Percentiles rank a stretch among this genome's conserved stretches.
These are phyloP conservation scores for Zaprionus africanus DNA, from an alignment of 1,140 invertebrate genomes.

Conservation along the genomic window DNA sequence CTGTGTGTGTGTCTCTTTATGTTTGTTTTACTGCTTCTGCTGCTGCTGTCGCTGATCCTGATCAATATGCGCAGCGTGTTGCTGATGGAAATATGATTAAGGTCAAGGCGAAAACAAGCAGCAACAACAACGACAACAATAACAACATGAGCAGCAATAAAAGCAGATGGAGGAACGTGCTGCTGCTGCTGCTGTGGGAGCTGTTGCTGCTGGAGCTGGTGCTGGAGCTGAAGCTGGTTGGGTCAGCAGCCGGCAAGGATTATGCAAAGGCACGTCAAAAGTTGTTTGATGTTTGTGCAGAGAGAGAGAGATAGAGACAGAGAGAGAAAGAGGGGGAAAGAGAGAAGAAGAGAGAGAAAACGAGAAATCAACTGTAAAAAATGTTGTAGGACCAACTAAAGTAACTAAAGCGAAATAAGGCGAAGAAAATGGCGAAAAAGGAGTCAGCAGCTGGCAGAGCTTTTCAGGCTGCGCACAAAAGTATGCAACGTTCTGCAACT, in stretches of 20 bases:
- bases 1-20: conserved; percentile 34
- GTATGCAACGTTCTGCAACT: conserved; percentile 42
- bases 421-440: conserved; percentile 19
- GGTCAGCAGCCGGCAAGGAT: conserved; percentile 47
- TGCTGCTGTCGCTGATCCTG: conserved; percentile 38
- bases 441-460: conserved; percentile 14
- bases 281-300: conserved; percentile 71
- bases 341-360: conserved; percentile 7
- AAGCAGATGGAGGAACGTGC: conserved; percentile 47
- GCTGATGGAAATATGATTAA: conserved; percentile 79
- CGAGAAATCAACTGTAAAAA: conserved; percentile 70
- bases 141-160: conserved; percentile 7
- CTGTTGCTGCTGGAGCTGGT: conserved; percentile 49
- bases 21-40: conserved; percentile 37
- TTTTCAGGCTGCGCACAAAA: conserved; percentile 46
- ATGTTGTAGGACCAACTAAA: conserved; percentile 31
- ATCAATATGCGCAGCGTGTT: conserved; percentile 71
- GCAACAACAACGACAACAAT: conserved; percentile 30
- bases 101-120: conserved; percentile 73
- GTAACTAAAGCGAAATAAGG: conserved; percentile 12
- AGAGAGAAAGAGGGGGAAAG: conserved; percentile 6
- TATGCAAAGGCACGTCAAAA: conserved; percentile 79
- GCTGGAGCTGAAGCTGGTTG: conserved; percentile 48
- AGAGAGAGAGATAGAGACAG: conserved; percentile 18
- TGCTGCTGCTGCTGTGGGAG: conserved; percentile 43